phyloP scores from a whole-genome alignment of 1,140 invertebrate genomes.

The Atta colombica region DNA sequence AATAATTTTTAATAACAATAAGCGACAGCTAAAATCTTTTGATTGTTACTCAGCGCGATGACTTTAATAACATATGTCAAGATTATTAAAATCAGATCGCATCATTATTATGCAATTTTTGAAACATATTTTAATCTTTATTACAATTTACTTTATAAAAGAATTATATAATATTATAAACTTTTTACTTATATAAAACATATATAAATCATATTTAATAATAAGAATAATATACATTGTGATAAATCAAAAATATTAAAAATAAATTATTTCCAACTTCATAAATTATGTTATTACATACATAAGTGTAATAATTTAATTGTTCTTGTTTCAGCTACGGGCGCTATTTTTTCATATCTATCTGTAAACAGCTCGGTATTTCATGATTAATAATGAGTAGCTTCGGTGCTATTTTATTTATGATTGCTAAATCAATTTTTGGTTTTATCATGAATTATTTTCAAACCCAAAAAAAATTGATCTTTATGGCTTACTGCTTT shows the following conservation, averaged over 20 bases:
- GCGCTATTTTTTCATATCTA: slow-evolving; percentile 91
- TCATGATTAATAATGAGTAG: slow-evolving; percentile 91
- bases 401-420: slow-evolving; percentile 90
- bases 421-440: slow-evolving; percentile 91
- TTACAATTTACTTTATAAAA: no score
- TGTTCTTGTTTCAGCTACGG: slow-evolving; percentile 88
- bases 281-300: slow-evolving; percentile 11
- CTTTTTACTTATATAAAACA: no score
- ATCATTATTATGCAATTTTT: no score
- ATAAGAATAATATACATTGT: background rate
- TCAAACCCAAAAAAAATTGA: slow-evolving; percentile 88
- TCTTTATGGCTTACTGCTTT: slow-evolving; percentile 89
- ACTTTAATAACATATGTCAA: no score
- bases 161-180: no score
- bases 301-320: background rate
- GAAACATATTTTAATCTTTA: no score
- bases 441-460: slow-evolving; percentile 91
- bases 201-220: no score
- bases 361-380: slow-evolving; percentile 91
- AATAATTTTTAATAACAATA: no score
- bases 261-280: slow-evolving; percentile 39
- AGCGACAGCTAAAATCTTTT: no score
- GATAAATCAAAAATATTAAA: slow-evolving; percentile 20
- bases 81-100: no score
- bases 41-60: no score